Evolutionary conservation across 2,888 invertebrate species (phyloP).

Genomic region (Aphelenchoides bicaudatus): DNA sequence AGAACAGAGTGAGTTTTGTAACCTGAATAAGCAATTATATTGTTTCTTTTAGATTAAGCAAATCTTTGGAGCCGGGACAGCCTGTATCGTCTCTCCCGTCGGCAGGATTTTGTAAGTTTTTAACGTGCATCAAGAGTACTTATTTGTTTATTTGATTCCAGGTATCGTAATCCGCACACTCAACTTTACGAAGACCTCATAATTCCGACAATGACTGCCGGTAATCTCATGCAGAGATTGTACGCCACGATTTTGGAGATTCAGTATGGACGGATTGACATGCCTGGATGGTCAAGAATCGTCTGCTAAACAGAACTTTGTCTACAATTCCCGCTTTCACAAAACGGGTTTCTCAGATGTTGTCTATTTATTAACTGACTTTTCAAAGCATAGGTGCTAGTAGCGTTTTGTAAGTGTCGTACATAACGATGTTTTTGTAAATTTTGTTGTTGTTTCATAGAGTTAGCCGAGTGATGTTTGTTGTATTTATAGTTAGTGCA

Average conservation of each 20-base stretch:
- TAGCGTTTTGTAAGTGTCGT: no score
- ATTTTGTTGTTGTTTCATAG: no score
- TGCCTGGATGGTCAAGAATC: constrained; percentile 47
- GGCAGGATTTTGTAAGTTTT: constrained; percentile 76
- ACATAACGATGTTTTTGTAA: no score
- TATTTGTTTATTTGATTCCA: no score
- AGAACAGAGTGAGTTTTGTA: constrained; percentile 74
- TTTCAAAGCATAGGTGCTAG: no score
- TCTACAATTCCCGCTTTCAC: background rate
- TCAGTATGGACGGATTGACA: constrained; percentile 52
- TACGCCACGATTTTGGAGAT: constrained; percentile 78
- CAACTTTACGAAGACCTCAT: constrained; percentile 64
- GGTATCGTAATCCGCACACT: constrained; percentile 69
- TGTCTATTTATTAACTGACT: no score
- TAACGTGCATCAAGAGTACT: no score
- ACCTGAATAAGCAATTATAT: constrained; percentile 2
- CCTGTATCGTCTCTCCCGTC: constrained; percentile 87
- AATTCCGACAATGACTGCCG: constrained; percentile 67
- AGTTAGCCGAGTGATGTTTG: no score
- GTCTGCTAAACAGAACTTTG: constrained; percentile 17
- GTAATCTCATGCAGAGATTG: constrained; percentile 73
- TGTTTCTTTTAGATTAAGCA: constrained; percentile 73
- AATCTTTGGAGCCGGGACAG: constrained; percentile 96
- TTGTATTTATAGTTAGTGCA: no score
- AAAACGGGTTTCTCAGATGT: no score